Evolutionary conservation across 2,797 vertebrate genomes (phyloP), one percentile per base, ranked within the genome.

Genomic region (Phaenicophaeus curvirostris): DNA sequence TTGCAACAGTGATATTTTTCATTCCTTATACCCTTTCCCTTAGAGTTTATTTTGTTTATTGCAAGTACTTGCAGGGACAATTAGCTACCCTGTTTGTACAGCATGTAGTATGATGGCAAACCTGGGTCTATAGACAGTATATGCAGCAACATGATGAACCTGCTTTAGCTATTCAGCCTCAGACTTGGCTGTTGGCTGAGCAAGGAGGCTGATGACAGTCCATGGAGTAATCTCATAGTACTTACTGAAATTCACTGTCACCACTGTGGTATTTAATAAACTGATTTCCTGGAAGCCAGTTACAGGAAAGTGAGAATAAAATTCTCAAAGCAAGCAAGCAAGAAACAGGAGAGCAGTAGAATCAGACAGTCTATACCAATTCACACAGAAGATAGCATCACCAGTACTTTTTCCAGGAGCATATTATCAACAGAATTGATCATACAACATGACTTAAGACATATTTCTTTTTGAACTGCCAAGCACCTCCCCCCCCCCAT

Each of bases 241-340:
- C 91, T 97, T 91, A 96, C 92, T 97, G 96, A 97, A 98, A 97
- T 97, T 96, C 97, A 94, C 78, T 95, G 96, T 97, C 96, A 97
- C 95, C 86, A 46, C 93, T 96, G 86, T 95, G 96, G 96, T 95
- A 97, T 97, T 98, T 97, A 97, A 97, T 98, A 97, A 97, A 95
- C 94, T 95, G 94, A 91, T 94, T 97, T 96, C 62, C 78, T 97
- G 95, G 97, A 96, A 97, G 93, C 85, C 19, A 13, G 66, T 88
- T 96, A 72, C 58, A 91, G 80, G 75, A 78, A 96, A 95, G 89
- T 50, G 74, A 91, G 93, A 90, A 77, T 81, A 92, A 95, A 87
- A 95, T 83, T 82, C 87, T 79, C 71, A 82, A 90, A 50, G 57
- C n/a, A 89, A 82, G 41, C 5, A 87, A 66, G 55, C 8, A 80